Evolutionary conservation across 1,140 invertebrate genomes (phyloP), one percentile per base, ranked within the genome.

Genomic region (Nomia melanderi): DNA sequence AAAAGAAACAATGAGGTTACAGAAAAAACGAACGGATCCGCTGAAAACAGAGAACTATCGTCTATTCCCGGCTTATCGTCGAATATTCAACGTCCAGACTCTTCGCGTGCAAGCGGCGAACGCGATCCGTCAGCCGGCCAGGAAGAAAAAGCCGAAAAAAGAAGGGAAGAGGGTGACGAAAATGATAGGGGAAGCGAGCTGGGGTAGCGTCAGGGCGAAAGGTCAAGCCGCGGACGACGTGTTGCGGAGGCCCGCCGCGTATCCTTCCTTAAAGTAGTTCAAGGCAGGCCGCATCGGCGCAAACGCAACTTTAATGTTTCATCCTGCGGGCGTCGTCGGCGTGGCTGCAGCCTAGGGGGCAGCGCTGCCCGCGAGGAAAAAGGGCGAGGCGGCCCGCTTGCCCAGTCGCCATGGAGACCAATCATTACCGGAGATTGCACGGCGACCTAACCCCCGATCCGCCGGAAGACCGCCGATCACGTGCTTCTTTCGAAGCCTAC

Each of bases 341-440:
- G 64, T 14, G 54, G 29, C 23, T 20, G 27, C 44, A 44, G 41
- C 14, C 11, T 1, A 14, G 14, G 12, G 41, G 12, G 47, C 20
- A 50, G 47, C 27, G 17, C 77, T 66, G 60, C 57, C 60, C 67
- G 54, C 66, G 70, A 79, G 69, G 77, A 67, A 78, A 82, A 77
- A 74, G 84, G 81, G 76, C 76, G 74, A 78, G 83, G 83, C 79
- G 77, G 44, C 36, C 31, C 47, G 41, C 50, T 60, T 56, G 50
- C 41, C 69, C 69, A 44, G 78, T 86, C 73, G 67, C 85, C 81
- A 86, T 86, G 85, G 76, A 77, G 63, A 86, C 81, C 82, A 77
- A 86, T 86, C 85, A 86, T 86, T 83, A 79, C 84, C 73, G 81
- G 79, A 86, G 84, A 86, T 84, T 82, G 78, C 78, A 65, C 70